These are phyloP conservation scores for Cairina moschata DNA, from an alignment of 2,113 vertebrate species.

Conservation along the genomic window DNA sequence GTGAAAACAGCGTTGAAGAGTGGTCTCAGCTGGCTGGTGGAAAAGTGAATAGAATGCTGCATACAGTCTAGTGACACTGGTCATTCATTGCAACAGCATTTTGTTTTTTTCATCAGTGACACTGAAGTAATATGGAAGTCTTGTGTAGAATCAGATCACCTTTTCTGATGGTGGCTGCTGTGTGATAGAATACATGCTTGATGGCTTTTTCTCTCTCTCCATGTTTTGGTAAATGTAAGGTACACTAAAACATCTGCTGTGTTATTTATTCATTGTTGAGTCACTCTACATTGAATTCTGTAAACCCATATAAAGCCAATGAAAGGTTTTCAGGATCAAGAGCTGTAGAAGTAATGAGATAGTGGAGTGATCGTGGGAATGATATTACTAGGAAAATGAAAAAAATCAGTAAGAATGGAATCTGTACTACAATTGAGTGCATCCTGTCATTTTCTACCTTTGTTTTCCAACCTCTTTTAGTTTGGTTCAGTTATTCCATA, in stretches of 20 bases:
- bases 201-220: too few species aligned
- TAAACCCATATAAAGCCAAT: not conserved
- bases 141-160: fast-evolving
- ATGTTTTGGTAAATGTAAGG: not conserved
- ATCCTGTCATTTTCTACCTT: not conserved
- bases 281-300: not conserved
- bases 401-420: not conserved
- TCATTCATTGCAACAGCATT: not conserved
- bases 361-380: not conserved
- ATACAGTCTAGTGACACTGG: not conserved
- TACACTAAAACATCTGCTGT: not conserved
- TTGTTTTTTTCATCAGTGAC: not conserved
- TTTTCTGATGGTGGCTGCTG: not conserved
- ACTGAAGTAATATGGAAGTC: not conserved
- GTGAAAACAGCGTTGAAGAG: not conserved
- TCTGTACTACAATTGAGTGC: not conserved
- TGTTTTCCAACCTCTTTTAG: not conserved
- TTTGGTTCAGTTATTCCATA: not conserved
- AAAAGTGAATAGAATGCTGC: not conserved
- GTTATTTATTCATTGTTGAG: not conserved
- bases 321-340: fast-evolving
- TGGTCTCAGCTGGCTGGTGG: not conserved
- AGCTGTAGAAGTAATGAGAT: not conserved
- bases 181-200: too few species aligned
- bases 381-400: not conserved